Evolutionary conservation across 1,140 invertebrate species (phyloP).

Genomic region (Calliphora vicina): DNA sequence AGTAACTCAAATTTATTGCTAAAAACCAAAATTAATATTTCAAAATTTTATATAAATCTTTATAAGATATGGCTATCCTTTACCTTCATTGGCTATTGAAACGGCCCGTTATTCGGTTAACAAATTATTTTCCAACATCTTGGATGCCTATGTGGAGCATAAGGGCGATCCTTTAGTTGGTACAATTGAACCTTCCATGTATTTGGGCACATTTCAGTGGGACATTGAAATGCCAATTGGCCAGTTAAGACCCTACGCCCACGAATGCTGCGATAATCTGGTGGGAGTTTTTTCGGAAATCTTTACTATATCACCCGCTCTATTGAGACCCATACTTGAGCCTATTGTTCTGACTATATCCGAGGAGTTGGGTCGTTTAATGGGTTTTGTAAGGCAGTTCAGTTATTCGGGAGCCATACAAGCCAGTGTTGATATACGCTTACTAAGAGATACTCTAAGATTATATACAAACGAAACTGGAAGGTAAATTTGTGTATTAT

Average conservation of each 20-base stretch:
- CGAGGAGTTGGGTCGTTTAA: slow-evolving; percentile 87
- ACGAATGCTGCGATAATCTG: slow-evolving; percentile 90
- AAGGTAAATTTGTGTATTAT: slow-evolving; percentile 47
- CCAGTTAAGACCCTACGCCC: slow-evolving; percentile 87
- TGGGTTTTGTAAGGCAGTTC: slow-evolving; percentile 72
- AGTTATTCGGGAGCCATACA: slow-evolving; percentile 59
- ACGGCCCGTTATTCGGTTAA: slow-evolving; percentile 69
- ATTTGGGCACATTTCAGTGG: slow-evolving; percentile 87
- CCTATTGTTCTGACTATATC: slow-evolving; percentile 90
- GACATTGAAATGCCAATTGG: slow-evolving; percentile 76
- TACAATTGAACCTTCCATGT: slow-evolving; percentile 95
- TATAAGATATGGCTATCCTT: slow-evolving; percentile 74
- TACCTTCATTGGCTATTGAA: slow-evolving; percentile 71
- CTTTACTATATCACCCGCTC: slow-evolving; percentile 74
- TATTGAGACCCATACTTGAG: slow-evolving; percentile 79
- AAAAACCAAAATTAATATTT: no score
- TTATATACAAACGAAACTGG: slow-evolving; percentile 60
- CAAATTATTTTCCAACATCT: slow-evolving; percentile 74
- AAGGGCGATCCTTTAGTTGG: slow-evolving; percentile 91
- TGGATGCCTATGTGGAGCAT: slow-evolving; percentile 87
- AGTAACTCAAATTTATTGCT: not conserved
- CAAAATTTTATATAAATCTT: slow-evolving; percentile 19
- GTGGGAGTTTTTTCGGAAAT: slow-evolving; percentile 94
- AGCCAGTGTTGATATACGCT: slow-evolving; percentile 58
- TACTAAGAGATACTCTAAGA: slow-evolving; percentile 55